Conservation (phyloP, 2,888 invertebrate species). For the Heliconius ethilla region DNA sequence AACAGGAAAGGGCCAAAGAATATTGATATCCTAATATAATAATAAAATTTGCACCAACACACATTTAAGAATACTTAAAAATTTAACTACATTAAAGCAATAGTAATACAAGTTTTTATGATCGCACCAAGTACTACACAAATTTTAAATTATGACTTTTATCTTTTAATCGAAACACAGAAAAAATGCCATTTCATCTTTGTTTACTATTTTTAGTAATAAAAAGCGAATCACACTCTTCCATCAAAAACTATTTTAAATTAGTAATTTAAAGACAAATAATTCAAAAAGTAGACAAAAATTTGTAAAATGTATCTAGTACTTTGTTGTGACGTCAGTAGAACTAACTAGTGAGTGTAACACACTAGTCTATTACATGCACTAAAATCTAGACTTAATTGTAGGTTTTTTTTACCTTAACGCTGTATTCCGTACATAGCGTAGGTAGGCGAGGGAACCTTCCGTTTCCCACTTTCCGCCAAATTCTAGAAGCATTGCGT, state of each 20-base stretch:
- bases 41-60: not conserved
- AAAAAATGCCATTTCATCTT: not conserved
- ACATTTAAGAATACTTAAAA: not conserved
- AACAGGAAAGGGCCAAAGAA: too few species aligned
- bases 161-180: too few species aligned
- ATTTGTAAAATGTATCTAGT: not conserved
- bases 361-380: conserved; percentile 9
- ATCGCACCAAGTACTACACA: not conserved
- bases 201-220: not conserved
- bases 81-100: conserved; percentile 5
- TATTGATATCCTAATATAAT: too few species aligned
- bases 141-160: not conserved
- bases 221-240: too few species aligned
- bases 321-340: not conserved
- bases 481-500: too few species aligned
- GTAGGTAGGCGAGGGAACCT: too few species aligned
- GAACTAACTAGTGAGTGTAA: not conserved
- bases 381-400: not conserved
- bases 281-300: not conserved
- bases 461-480: too few species aligned
- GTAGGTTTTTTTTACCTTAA: not conserved
- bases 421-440: too few species aligned
- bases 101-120: not conserved
- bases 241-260: too few species aligned
- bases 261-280: too few species aligned